Percentiles rank a stretch among this genome's conserved stretches.
phyloP scores from a whole-genome alignment of 2,888 invertebrate genomes.

The Scrobipalpa costella region DNA sequence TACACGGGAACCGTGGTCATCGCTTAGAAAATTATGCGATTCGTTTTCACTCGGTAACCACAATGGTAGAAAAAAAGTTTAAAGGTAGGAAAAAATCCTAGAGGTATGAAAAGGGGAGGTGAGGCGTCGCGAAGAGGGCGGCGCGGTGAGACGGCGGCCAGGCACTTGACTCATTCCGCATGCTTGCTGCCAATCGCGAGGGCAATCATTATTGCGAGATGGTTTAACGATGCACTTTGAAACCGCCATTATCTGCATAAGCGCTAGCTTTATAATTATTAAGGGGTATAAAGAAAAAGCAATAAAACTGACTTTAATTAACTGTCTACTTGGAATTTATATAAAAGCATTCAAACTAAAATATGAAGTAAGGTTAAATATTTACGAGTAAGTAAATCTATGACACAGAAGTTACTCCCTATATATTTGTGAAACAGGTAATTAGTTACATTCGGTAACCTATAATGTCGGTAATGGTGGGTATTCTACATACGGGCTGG shows the following conservation, averaged over 20 bases:
- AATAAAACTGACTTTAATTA: constrained; percentile 54
- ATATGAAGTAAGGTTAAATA: not conserved
- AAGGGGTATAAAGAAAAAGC: constrained; percentile 51
- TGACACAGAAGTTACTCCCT: not conserved
- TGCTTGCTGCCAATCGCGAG: constrained; percentile 35
- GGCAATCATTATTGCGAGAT: constrained; percentile 48
- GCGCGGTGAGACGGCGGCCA: not conserved
- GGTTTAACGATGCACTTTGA: constrained; percentile 48
- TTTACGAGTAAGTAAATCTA: not conserved
- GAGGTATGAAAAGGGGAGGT: constrained; percentile 26
- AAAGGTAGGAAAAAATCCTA: constrained; percentile 37
- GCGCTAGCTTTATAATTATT: constrained; percentile 50
- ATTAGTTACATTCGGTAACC: not conserved
- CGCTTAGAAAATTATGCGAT: constrained; percentile 76
- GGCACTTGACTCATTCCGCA: constrained; percentile 40
- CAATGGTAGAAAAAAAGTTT: constrained; percentile 48
- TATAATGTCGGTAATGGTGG: not conserved
- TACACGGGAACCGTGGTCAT: constrained; percentile 77
- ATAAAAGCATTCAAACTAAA: constrained; percentile 16
- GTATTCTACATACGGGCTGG: not conserved
- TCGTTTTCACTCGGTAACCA: constrained; percentile 72
- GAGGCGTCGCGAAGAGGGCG: not conserved
- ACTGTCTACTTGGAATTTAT: constrained; percentile 39
- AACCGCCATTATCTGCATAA: constrained; percentile 49
- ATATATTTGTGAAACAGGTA: not conserved